Conservation (phyloP, 1,140 invertebrate genomes). For the Penaeus indicus region DNA sequence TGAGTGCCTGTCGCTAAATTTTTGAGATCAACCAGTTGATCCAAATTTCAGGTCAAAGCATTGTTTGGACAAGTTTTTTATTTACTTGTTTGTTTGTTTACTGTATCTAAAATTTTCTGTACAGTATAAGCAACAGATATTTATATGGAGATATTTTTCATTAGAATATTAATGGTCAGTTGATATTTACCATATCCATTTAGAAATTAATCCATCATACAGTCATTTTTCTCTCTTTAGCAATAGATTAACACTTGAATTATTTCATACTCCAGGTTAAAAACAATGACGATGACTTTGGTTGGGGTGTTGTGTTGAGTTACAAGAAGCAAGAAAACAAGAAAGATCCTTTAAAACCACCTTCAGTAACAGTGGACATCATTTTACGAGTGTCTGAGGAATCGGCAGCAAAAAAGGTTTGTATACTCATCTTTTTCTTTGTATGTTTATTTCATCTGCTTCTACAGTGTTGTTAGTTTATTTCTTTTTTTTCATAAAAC, state of each 20-base stretch:
- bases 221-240: too few relatives aligned
- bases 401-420: constrained; percentile 72
- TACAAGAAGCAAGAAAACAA: constrained; percentile 82
- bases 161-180: too few relatives aligned
- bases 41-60: neutral
- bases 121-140: too few relatives aligned
- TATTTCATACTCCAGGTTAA: constrained; percentile 78
- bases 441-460: constrained; percentile 11
- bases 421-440: constrained; percentile 73
- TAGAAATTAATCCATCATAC: too few relatives aligned
- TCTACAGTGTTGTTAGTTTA: neutral
- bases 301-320: constrained; percentile 96
- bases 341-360: constrained; percentile 69
- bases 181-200: too few relatives aligned
- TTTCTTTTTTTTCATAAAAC: neutral
- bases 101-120: too few relatives aligned
- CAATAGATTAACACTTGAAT: neutral
- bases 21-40: neutral
- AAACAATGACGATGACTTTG: constrained; percentile 88
- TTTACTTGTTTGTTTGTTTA: too few relatives aligned
- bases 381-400: constrained; percentile 82
- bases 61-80: neutral
- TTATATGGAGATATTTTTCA: too few relatives aligned
- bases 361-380: constrained; percentile 83
- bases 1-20: constrained; percentile 70